Conservation (phyloP, 2,888 invertebrate species). For the Ctenicera cuprea region DNA sequence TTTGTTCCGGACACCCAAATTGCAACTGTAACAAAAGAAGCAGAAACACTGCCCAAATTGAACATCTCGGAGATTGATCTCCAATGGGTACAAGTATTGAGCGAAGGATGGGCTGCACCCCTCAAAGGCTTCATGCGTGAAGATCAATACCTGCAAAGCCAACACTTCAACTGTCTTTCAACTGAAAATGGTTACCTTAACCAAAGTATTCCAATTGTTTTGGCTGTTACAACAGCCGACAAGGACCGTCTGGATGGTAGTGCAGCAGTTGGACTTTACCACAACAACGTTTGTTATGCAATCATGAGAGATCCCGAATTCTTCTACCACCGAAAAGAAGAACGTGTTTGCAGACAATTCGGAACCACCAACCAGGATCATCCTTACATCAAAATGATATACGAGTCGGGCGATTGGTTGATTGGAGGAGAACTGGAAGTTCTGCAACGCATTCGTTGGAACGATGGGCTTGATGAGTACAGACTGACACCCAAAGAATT, state of each 20-base stretch:
- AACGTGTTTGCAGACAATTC: slow-evolving; percentile 93
- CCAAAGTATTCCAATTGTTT: slow-evolving; percentile 96
- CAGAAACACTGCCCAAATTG: slow-evolving; percentile 82
- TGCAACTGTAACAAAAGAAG: slow-evolving; percentile 82
- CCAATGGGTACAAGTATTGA: slow-evolving; percentile 94
- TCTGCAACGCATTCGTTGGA: slow-evolving; percentile 91
- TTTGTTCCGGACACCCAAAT: slow-evolving; percentile 84
- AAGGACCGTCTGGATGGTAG: slow-evolving; percentile 84
- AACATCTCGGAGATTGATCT: slow-evolving; percentile 89
- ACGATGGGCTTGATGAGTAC: slow-evolving; percentile 96
- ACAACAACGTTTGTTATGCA: slow-evolving; percentile 82
- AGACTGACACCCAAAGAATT: slow-evolving; percentile 96
- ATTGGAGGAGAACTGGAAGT: slow-evolving; percentile 96
- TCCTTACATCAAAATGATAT: slow-evolving; percentile 95
- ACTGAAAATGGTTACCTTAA: slow-evolving; percentile 83
- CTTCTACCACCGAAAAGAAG: slow-evolving; percentile 95
- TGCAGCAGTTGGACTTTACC: slow-evolving; percentile 80
- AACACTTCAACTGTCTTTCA: slow-evolving; percentile 93
- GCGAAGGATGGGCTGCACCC: slow-evolving; percentile 99
- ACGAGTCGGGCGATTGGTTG: slow-evolving; percentile 95
- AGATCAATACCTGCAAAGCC: slow-evolving; percentile 89
- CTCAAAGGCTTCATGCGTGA: slow-evolving; percentile 98
- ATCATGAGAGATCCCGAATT: slow-evolving; percentile 93
- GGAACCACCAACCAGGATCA: slow-evolving; percentile 91
- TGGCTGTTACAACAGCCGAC: slow-evolving; percentile 83